Conservation (phyloP, 2,888 invertebrate genomes). For the Apamea sordens region DNA sequence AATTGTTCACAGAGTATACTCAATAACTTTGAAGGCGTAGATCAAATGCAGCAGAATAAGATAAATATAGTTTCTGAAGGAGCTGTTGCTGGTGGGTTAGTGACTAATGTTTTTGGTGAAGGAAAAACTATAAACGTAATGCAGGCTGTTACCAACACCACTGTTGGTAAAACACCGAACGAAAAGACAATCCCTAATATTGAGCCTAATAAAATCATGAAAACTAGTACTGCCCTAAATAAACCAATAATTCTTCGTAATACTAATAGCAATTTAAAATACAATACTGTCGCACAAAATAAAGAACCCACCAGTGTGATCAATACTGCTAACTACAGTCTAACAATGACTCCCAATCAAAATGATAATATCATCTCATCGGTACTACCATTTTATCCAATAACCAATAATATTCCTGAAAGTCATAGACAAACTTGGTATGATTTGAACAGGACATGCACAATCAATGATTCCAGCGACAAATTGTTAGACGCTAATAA, state of each 20-base stretch:
- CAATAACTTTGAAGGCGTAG: constrained; percentile 31
- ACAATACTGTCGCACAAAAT: neutral
- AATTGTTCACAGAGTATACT: constrained; percentile 71
- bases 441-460: constrained; percentile 19
- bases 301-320: neutral
- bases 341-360: neutral
- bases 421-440: constrained; percentile 23
- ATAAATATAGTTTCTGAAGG: neutral
- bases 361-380: neutral
- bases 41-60: constrained; percentile 1
- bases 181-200: neutral
- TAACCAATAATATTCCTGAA: neutral
- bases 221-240: neutral
- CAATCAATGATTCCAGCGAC: constrained; percentile 4
- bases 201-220: neutral
- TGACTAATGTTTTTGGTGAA: neutral
- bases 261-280: neutral
- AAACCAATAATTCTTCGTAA: neutral
- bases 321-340: neutral
- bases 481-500: neutral
- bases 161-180: neutral
- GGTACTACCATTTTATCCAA: neutral
- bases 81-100: neutral
- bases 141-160: neutral
- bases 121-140: neutral